A percentile compares a stretch with the other conserved stretches of the same genome.
These are phyloP conservation scores for Zingel zingel DNA, from an alignment of 2,113 vertebrate genomes.

Conservation along the genomic window DNA sequence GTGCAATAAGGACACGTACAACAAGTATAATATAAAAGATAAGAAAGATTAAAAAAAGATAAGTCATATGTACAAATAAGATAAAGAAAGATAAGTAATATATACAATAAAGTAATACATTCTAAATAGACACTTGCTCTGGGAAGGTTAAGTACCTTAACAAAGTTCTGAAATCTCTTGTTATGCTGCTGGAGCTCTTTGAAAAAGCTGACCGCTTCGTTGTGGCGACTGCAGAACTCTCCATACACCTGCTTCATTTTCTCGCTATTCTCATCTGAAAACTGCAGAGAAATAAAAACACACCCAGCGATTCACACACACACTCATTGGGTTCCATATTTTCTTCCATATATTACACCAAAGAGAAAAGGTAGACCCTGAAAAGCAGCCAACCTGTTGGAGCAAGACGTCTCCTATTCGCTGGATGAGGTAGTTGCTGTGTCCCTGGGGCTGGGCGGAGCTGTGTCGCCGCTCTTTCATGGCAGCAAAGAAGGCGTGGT, in stretches of 20 bases:
- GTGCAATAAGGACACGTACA: too few relatives aligned
- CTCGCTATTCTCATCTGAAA: constrained; percentile 92
- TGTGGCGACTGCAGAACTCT: constrained; percentile 97
- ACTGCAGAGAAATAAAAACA: constrained; percentile 79
- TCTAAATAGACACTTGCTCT: too few relatives aligned
- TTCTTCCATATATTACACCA: not conserved
- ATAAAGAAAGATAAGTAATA: too few relatives aligned
- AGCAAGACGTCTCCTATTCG: constrained; percentile 93
- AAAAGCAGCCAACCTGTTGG: constrained; percentile 86
- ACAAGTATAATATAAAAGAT: too few relatives aligned
- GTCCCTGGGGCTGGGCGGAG: constrained; percentile 81
- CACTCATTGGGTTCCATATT: not conserved
- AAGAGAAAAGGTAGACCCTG: not conserved
- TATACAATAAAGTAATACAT: too few relatives aligned
- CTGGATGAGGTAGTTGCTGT: constrained; percentile 92
- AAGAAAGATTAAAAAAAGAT: too few relatives aligned
- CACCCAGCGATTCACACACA: not conserved
- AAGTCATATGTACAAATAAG: too few relatives aligned
- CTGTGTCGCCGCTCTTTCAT: constrained; percentile 90
- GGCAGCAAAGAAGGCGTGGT: constrained; percentile 88
- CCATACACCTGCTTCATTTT: constrained; percentile 94
- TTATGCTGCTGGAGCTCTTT: constrained; percentile 95
- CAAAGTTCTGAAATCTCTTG: constrained; percentile 95
- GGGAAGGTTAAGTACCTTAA: constrained; percentile 86
- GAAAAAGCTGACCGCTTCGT: constrained; percentile 93